Percentiles rank a stretch among this genome's conserved stretches.
Conservation (phyloP, 2,797 vertebrate species). For the Anolis apletophallus region DNA sequence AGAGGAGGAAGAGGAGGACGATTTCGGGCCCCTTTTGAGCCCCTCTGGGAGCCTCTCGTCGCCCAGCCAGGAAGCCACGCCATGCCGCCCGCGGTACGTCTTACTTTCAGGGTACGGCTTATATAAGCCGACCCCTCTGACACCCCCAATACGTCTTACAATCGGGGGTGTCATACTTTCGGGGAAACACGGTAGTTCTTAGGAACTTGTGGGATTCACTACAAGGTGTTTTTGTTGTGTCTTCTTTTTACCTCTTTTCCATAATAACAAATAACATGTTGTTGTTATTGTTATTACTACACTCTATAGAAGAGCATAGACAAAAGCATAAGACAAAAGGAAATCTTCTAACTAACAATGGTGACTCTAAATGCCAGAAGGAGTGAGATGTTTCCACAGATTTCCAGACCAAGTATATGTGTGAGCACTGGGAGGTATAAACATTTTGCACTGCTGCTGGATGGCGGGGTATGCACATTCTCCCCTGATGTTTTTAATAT, state of each 20-base stretch:
- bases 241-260: not conserved
- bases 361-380: not conserved
- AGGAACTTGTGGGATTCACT: not conserved
- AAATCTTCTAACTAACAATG: not conserved
- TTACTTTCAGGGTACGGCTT: too few relatives aligned
- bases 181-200: not conserved
- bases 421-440: not conserved
- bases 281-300: too few relatives aligned
- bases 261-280: not conserved
- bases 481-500: slow-evolving; percentile 45
- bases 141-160: too few relatives aligned
- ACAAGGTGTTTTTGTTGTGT: slow-evolving; percentile 1
- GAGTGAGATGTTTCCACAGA: not conserved
- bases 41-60: too few relatives aligned
- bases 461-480: not conserved
- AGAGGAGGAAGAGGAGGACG: too few relatives aligned
- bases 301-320: slow-evolving; percentile 9
- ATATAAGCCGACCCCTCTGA: too few relatives aligned
- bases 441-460: slow-evolving; percentile 16
- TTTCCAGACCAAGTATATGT: not conserved
- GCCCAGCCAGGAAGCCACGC: too few relatives aligned
- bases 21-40: too few relatives aligned
- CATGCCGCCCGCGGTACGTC: too few relatives aligned
- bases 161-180: too few relatives aligned
- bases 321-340: not conserved